These are phyloP conservation scores for Chelmon rostratus DNA, from an alignment of 2,797 vertebrate genomes.

Conservation along the genomic window DNA sequence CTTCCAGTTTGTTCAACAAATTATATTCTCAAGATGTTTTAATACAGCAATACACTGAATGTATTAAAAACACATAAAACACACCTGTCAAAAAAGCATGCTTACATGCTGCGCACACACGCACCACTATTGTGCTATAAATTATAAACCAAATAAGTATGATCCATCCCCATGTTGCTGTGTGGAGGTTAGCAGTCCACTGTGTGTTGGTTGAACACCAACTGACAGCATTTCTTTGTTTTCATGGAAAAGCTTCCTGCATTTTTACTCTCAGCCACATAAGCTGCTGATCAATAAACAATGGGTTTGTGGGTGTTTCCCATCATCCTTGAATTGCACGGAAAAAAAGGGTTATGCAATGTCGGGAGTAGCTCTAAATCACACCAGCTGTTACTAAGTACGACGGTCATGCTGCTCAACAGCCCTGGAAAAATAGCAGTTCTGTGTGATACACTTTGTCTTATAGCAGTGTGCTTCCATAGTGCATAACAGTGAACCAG, in stretches of 20 bases:
- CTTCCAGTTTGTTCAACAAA: neutral
- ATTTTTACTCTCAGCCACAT: neutral
- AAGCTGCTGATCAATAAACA: constrained; percentile 16
- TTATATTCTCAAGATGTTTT: neutral
- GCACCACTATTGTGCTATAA: neutral
- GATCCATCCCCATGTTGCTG: neutral
- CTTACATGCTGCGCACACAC: neutral
- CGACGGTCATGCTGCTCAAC: neutral
- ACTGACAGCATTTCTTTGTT: constrained; percentile 7
- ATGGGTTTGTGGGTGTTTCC: constrained; percentile 29
- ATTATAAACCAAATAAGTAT: neutral
- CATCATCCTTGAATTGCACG: constrained; percentile 11
- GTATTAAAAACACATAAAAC: neutral
- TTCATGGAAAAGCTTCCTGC: constrained; percentile 18
- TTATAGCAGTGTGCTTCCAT: neutral
- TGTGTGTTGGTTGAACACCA: neutral
- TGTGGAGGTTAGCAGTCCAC: neutral
- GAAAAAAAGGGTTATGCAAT: neutral
- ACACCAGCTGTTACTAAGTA: neutral
- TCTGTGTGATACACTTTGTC: neutral
- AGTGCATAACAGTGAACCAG: neutral
- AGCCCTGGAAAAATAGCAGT: neutral
- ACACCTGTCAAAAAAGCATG: neutral
- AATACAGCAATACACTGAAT: neutral
- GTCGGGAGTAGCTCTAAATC: neutral